Base-by-base conservation (phyloP, 1,140 invertebrate species). In the Laodelphax striatellus region DNA sequence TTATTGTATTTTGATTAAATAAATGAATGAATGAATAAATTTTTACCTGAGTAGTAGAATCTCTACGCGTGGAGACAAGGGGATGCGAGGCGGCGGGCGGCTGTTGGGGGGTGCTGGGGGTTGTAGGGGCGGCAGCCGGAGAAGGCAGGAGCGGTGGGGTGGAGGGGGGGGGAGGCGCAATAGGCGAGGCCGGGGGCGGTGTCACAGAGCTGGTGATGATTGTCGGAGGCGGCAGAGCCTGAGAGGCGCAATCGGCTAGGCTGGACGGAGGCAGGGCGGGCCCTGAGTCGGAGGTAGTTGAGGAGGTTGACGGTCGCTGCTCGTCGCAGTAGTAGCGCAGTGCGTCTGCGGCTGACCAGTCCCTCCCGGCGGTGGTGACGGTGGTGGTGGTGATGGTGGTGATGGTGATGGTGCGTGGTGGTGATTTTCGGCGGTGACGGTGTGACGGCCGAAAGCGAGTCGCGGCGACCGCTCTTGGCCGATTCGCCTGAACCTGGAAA, bases 201-300 rank as follows among this genome's bases (percentile, higher is more conserved):
- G 87, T 89, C 2, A 89, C 87, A 28, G 84, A 85, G 19, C 85
- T 88, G 66, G 82, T 90, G 41, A 90, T 83, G 56, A 90, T 90
- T 19, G 86, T 90, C 0, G 87, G 88, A 52, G 87, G 85, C 14
- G 82, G 84, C 63, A 87, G 74, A 0, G 79, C 79, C 66, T 64
- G 62, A 10, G 62, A 56, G 17, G 44, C 52, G 19, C 58, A 53
- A 9, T 59, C 50, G 5, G 67, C 61, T 46, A 5, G 54, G 62
- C 6, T 64, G 54, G 58, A 62, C 58, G 56, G 57, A 50, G 19
- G 55, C 50, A 46, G 56, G 52, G 57, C 58, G 17, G 78, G 79
- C 13, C 75, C 76, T 22, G 82, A 84, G 73, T 87, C 86, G 43
- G 82, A 83, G 19, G 80, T 81, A 10, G 83, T 86, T 57, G 86